Evolutionary conservation across 2,888 invertebrate genomes (phyloP).

Genomic region (Chymomyza procnemis): DNA sequence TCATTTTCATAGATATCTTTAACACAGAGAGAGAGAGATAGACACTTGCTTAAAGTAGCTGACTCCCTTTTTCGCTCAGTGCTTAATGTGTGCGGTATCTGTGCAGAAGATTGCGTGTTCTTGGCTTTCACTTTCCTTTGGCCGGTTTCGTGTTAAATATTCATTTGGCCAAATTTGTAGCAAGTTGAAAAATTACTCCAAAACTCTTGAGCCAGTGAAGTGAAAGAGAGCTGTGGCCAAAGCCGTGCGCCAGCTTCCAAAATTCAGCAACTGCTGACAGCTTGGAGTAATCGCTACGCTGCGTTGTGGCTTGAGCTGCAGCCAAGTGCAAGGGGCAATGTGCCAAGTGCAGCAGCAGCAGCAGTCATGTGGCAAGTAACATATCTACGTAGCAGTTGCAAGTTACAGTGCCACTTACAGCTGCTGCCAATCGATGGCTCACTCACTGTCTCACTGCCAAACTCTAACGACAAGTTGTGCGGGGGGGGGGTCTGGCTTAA

Average conservation of each 20-base stretch:
- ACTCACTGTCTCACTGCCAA: background rate
- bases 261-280: slow-evolving; percentile 34
- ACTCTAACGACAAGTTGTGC: background rate
- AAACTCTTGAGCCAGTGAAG: slow-evolving; percentile 5
- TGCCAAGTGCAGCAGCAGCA: background rate
- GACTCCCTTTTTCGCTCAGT: background rate
- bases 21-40: no score
- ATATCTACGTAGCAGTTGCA: no score
- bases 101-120: background rate
- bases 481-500: background rate
- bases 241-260: background rate
- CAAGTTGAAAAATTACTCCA: slow-evolving; percentile 52
- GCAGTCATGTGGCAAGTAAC: slow-evolving; percentile 1
- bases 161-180: slow-evolving; percentile 53
- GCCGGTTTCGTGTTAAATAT: slow-evolving; percentile 47
- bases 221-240: background rate
- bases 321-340: background rate
- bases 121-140: slow-evolving; percentile 4
- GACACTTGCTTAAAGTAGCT: background rate
- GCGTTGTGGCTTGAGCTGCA: background rate
- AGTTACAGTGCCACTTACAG: background rate
- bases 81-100: slow-evolving; percentile 3
- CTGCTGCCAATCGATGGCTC: background rate
- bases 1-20: no score
- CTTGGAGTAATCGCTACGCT: slow-evolving; percentile 34